phyloP scores from a whole-genome alignment of 2,113 vertebrate genomes.

The human region DNA sequence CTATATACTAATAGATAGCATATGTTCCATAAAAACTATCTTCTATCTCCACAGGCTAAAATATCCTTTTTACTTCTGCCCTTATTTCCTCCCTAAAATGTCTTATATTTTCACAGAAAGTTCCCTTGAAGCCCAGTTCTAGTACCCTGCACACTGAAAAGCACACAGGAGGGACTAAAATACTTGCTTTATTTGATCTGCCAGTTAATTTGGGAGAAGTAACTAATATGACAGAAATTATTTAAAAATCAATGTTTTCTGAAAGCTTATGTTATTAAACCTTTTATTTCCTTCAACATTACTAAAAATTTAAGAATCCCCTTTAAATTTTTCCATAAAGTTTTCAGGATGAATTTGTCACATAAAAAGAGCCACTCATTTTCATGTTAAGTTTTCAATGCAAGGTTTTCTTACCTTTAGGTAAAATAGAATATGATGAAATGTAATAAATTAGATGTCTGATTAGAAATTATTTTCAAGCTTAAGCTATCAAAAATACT shows the following conservation, averaged over 20 bases:
- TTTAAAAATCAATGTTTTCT: neutral
- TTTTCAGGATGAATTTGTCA: neutral
- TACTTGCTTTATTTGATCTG: slow-evolving; percentile 16
- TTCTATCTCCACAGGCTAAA: neutral
- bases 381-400: slow-evolving; percentile 43
- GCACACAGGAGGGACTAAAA: neutral
- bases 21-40: neutral
- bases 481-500: slow-evolving; percentile 30
- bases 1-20: neutral
- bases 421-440: slow-evolving; percentile 1
- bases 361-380: neutral
- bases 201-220: neutral
- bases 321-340: slow-evolving; percentile 17
- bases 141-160: neutral
- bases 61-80: neutral
- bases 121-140: neutral
- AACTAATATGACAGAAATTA: slow-evolving; percentile 8
- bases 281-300: slow-evolving; percentile 46
- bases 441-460: slow-evolving; percentile 7
- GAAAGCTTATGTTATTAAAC: slow-evolving; percentile 17
- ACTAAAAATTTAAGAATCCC: neutral
- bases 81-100: neutral
- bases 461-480: slow-evolving; percentile 48
- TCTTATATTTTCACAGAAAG: neutral
- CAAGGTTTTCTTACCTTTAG: slow-evolving; percentile 14